Percentiles rank a stretch among this genome's conserved stretches.
Conservation (phyloP, 2,113 vertebrate genomes). For the Oryzias woworae region DNA sequence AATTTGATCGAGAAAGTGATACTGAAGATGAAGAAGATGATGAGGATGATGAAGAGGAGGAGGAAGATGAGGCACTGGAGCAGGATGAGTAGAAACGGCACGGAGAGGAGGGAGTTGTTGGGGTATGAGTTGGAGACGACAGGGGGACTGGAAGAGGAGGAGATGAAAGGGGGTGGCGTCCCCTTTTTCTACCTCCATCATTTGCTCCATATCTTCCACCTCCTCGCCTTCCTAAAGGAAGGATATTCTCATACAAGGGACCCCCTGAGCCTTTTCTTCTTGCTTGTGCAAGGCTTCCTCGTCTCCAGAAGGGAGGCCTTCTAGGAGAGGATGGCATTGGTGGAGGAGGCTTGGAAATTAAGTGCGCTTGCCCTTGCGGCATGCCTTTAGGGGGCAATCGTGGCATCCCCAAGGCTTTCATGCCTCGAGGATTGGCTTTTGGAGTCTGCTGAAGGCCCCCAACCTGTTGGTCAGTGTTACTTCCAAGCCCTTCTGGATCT, state of each 20-base stretch:
- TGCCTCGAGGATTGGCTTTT: slow-evolving; percentile 64
- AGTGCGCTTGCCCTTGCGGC: slow-evolving; percentile 52
- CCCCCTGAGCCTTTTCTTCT: slow-evolving; percentile 74
- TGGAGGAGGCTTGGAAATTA: slow-evolving; percentile 69
- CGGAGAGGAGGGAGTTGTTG: slow-evolving; percentile 74
- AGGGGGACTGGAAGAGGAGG: slow-evolving; percentile 76
- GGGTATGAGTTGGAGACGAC: slow-evolving; percentile 75
- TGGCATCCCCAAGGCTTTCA: slow-evolving; percentile 70
- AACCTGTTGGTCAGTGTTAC: slow-evolving; percentile 67
- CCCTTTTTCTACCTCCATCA: slow-evolving; percentile 69
- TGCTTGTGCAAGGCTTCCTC: slow-evolving; percentile 71
- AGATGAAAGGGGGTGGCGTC: slow-evolving; percentile 69
- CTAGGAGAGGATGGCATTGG: slow-evolving; percentile 66
- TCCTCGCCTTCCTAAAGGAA: slow-evolving; percentile 77
- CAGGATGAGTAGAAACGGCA: slow-evolving; percentile 74
- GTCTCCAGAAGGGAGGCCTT: slow-evolving; percentile 75
- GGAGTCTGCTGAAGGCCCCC: slow-evolving; percentile 72
- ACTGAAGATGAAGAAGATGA: slow-evolving; percentile 75
- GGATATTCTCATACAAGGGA: slow-evolving; percentile 79
- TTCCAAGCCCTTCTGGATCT: slow-evolving; percentile 85
- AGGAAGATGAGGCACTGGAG: slow-evolving; percentile 76
- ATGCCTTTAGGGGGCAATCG: slow-evolving; percentile 65
- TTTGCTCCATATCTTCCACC: slow-evolving; percentile 75
- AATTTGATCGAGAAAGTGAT: slow-evolving; percentile 75
- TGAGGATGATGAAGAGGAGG: slow-evolving; percentile 71